These are phyloP conservation scores for Scomber scombrus DNA, from an alignment of 2,113 vertebrate species.

Conservation along the genomic window DNA sequence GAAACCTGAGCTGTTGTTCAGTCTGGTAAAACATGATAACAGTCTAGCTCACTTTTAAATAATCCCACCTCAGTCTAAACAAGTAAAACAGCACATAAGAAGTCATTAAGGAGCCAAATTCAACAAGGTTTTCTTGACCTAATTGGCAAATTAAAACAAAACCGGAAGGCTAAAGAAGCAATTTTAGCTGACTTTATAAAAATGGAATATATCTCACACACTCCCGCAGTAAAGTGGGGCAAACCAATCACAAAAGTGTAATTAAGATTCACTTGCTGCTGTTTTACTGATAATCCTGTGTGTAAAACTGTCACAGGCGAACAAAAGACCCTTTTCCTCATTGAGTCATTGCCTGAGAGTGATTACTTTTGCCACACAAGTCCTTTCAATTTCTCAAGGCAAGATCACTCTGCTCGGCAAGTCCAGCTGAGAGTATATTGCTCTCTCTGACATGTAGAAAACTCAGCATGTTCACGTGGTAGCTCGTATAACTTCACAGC, in stretches of 20 bases:
- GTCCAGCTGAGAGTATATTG: slow-evolving; percentile 45
- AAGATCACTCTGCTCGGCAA: slow-evolving; percentile 30
- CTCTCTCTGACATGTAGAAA: slow-evolving; percentile 52
- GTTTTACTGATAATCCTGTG: slow-evolving; percentile 74
- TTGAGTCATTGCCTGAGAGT: slow-evolving; percentile 66
- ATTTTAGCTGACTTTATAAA: slow-evolving; percentile 52
- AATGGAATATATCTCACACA: slow-evolving; percentile 57
- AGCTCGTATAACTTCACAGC: slow-evolving; percentile 15
- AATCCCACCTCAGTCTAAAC: not conserved
- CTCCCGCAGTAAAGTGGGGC: slow-evolving; percentile 22
- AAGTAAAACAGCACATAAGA: not conserved
- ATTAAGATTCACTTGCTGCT: slow-evolving; percentile 78
- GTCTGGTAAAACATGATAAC: slow-evolving; percentile 10
- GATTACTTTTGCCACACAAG: slow-evolving; percentile 69
- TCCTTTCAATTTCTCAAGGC: slow-evolving; percentile 67
- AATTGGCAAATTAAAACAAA: slow-evolving; percentile 33
- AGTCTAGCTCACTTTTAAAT: not conserved
- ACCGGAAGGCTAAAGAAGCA: slow-evolving; percentile 26
- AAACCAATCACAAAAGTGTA: slow-evolving; percentile 72
- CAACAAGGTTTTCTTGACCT: slow-evolving; percentile 37
- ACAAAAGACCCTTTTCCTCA: slow-evolving; percentile 71
- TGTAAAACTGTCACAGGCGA: slow-evolving; percentile 72
- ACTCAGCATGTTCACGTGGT: slow-evolving; percentile 40
- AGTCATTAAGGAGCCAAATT: slow-evolving; percentile 31
- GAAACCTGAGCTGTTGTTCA: slow-evolving; percentile 14